Evolutionary conservation across 2,113 vertebrate genomes (phyloP).

Genomic region (Megaceryle maxima): DNA sequence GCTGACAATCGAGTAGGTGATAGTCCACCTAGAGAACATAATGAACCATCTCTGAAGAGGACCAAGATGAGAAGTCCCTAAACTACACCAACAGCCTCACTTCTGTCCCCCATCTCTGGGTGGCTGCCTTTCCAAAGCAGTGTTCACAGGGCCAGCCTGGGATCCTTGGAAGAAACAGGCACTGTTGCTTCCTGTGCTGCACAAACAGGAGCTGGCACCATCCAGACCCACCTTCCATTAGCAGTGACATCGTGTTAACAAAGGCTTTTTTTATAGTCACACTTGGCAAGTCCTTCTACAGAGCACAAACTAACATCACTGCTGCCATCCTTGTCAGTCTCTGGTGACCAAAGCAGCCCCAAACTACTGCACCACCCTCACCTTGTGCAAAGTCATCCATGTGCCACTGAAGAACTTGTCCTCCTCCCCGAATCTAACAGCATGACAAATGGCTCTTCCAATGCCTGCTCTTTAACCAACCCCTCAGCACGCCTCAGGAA

Average conservation of each 20-base stretch:
- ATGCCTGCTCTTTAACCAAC: neutral
- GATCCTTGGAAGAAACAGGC: neutral
- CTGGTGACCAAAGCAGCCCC: neutral
- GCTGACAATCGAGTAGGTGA: neutral
- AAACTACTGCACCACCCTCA: neutral
- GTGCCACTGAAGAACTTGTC: neutral
- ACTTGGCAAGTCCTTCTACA: neutral
- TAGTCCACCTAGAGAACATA: neutral
- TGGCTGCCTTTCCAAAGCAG: neutral
- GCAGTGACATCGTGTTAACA: neutral
- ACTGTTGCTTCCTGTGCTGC: neutral
- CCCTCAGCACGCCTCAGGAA: neutral
- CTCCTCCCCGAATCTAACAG: neutral
- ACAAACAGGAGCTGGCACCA: neutral
- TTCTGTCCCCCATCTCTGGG: neutral
- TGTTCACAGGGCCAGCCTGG: accelerated
- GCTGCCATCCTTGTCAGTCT: neutral
- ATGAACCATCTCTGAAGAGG: neutral
- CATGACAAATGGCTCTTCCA: neutral
- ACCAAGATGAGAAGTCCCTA: neutral
- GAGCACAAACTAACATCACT: neutral
- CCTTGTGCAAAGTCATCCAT: neutral
- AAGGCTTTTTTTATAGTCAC: neutral
- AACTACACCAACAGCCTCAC: neutral
- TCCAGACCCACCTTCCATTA: neutral